Evolutionary conservation across 2,797 vertebrate genomes (phyloP).

Genomic region (Cyprinodon diabolis): DNA sequence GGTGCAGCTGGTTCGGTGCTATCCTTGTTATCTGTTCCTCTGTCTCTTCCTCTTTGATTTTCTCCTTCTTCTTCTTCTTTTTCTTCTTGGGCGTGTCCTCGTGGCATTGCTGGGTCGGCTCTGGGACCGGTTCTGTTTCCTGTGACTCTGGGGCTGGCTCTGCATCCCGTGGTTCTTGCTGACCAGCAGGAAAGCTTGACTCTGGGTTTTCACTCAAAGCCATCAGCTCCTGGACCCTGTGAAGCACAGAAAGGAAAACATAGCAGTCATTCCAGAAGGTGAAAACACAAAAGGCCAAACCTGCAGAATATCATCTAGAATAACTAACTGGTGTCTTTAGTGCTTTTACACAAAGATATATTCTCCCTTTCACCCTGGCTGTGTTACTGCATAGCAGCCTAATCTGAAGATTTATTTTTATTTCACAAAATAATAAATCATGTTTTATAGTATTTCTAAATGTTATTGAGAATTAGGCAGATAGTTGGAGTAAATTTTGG

Average conservation of each 20-base stretch:
- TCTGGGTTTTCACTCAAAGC: slow-evolving; percentile 57
- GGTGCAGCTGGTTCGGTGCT: background rate
- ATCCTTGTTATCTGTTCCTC: slow-evolving; percentile 29
- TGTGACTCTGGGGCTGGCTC: slow-evolving; percentile 21
- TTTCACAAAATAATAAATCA: too few species aligned
- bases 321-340: background rate
- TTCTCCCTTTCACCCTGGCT: background rate
- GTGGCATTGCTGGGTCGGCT: slow-evolving; percentile 26
- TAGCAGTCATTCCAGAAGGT: background rate
- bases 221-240: slow-evolving; percentile 77
- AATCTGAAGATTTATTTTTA: too few species aligned
- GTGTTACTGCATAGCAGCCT: background rate
- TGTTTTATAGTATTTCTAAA: too few species aligned
- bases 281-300: background rate
- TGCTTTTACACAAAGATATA: background rate
- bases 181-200: slow-evolving; percentile 13
- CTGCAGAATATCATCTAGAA: background rate
- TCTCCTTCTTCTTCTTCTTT: slow-evolving; percentile 80
- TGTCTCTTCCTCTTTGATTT: slow-evolving; percentile 39
- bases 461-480: too few species aligned
- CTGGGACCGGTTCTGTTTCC: slow-evolving; percentile 22
- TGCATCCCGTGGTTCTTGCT: slow-evolving; percentile 8
- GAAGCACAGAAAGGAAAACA: slow-evolving; percentile 13
- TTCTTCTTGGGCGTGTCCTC: slow-evolving; percentile 52
- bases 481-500: background rate